These are phyloP conservation scores for Orycteropus afer DNA, from an alignment of 2,113 vertebrate genomes.

Conservation along the genomic window DNA sequence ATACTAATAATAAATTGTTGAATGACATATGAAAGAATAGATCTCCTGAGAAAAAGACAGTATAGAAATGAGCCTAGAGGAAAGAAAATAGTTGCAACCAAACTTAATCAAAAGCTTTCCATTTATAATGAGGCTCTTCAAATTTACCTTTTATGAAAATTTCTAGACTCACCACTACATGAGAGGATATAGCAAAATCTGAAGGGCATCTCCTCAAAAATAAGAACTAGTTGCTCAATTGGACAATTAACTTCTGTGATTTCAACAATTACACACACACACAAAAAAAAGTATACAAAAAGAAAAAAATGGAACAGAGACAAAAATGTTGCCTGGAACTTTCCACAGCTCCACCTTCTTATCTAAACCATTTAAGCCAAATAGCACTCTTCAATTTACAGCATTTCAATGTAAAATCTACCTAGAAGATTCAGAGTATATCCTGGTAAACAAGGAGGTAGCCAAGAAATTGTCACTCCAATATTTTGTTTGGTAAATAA, in stretches of 20 bases:
- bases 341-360: background rate
- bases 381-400: background rate
- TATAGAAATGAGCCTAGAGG: background rate
- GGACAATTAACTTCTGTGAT: background rate
- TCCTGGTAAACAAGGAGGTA: background rate
- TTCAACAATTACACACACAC: constrained; percentile 6
- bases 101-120: background rate
- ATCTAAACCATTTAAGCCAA: background rate
- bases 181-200: background rate
- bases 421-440: background rate
- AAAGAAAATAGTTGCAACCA: background rate
- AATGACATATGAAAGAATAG: background rate
- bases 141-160: background rate
- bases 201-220: background rate
- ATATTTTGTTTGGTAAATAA: background rate
- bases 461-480: background rate
- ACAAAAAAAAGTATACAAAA: no score
- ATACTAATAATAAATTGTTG: background rate
- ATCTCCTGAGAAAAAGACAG: background rate
- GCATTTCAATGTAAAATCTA: background rate
- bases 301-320: background rate
- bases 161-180: background rate
- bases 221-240: background rate
- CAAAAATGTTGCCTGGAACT: background rate
- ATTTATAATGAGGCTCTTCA: background rate